Evolutionary conservation across 92 coral and sea anemone species (phyloP).

Genomic region (Meandrina meandrites): DNA sequence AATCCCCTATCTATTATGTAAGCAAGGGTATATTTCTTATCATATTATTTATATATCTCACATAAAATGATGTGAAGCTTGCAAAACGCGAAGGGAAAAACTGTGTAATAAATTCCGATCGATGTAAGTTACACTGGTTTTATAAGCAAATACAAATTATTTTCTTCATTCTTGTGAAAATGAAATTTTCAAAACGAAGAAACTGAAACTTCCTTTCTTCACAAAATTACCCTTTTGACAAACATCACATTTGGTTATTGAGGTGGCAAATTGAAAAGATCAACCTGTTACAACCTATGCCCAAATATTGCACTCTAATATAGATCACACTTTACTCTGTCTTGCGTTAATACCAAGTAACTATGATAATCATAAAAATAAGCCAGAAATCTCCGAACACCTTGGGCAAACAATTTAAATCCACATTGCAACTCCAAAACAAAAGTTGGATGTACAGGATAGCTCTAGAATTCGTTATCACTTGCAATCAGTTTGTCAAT

Average conservation of each 20-base stretch:
- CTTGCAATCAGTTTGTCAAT: constrained; percentile 35
- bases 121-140: not conserved
- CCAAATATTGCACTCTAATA: constrained; percentile 15
- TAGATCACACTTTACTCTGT: not conserved
- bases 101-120: not conserved
- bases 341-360: not conserved
- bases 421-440: constrained; percentile 1
- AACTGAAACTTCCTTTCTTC: constrained; percentile 11
- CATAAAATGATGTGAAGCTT: too few relatives aligned
- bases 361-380: not conserved
- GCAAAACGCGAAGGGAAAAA: not conserved
- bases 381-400: not conserved
- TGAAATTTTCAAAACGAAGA: not conserved
- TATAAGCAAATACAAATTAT: not conserved
- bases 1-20: not conserved
- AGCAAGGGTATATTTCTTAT: not conserved
- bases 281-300: constrained; percentile 24
- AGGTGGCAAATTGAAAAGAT: constrained; percentile 32
- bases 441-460: constrained; percentile 12
- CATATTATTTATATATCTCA: not conserved
- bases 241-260: not conserved
- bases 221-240: not conserved
- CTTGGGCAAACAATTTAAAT: not conserved
- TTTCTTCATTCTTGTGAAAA: not conserved
- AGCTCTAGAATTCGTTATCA: constrained; percentile 37